Base-by-base conservation (phyloP, 1,140 invertebrate species). In the Brachystomella parvula region DNA sequence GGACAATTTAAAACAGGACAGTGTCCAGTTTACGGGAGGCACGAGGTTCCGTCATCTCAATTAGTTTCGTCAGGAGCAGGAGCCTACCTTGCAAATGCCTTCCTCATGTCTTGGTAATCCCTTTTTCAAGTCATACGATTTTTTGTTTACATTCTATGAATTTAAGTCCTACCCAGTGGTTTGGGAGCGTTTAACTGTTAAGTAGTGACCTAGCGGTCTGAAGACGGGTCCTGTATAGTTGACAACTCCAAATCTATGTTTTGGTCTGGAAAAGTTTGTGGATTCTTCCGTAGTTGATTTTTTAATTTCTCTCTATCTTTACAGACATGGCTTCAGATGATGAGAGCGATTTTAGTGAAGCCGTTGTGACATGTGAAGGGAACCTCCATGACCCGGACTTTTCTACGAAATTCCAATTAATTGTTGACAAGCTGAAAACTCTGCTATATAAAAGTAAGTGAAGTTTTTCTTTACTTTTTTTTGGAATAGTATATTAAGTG, bases 321-420 rank as follows among this genome's bases (percentile, higher is more conserved):
- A 53, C 66, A 79, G 81, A 81, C 78, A 89, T 89, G 88, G 87
- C 86, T 82, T 84, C 85, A 78, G 85, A 87, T 78, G 85, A 85
- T 81, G 85, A 86, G 81, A 53, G 63, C 61, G 84, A 84, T 80
- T 79, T 83, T 76, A 80, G 86, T 76, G 83, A 86, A 80, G 87
- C 86, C 75, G 84, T 89, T 75, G 82, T 90, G 77, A 89, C 88
- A 66, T 90, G 88, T 79, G 84, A 89, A 78, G 89, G 89, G 74
- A 84, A 89, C 78, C 83, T 89, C 71, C 81, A 82, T 74, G 88
- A 90, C 79, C 87, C 88, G 72, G 80, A 85, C 73, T 87, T 90
- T 79, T 84, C 84, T 70, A 78, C 79, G 63, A 83, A 84, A 73
- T 85, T 90, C 75, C 81, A 86, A 75, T 76, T 80, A 66, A 84